Percentiles rank a stretch among this genome's conserved stretches.
Evolutionary conservation across 2,113 vertebrate genomes (phyloP).

Genomic region (Xiphophorus hellerii): DNA sequence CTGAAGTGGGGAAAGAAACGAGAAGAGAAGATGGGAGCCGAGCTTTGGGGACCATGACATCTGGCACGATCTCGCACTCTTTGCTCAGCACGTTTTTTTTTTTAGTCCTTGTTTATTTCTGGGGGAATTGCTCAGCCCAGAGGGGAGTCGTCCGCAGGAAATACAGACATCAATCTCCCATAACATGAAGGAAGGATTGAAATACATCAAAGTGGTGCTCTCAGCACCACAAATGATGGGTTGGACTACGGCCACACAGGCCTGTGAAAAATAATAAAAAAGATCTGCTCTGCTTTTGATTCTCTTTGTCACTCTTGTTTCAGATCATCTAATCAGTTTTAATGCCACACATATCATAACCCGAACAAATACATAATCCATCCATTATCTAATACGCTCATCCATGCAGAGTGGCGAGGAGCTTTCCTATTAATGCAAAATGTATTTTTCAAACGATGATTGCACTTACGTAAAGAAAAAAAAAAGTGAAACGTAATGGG

Average conservation of each 20-base stretch:
- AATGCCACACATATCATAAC: no score
- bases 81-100: constrained; percentile 14
- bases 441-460: no score
- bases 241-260: not conserved
- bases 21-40: constrained; percentile 14
- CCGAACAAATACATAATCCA: no score
- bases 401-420: no score
- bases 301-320: not conserved
- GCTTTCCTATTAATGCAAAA: no score
- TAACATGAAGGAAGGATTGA: constrained; percentile 47
- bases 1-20: not conserved
- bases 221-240: not conserved
- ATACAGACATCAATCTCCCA: constrained; percentile 69
- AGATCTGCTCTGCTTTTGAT: not conserved
- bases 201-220: constrained; percentile 35
- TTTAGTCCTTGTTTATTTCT: constrained; percentile 62
- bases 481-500: no score
- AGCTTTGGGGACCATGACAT: constrained; percentile 44
- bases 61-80: constrained; percentile 42
- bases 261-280: not conserved
- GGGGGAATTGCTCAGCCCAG: constrained; percentile 49
- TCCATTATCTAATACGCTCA: no score
- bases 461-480: no score
- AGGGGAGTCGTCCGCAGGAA: constrained; percentile 51
- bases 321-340: no score